Evolutionary conservation across 2,797 vertebrate species (phyloP).

Genomic region (Gadopsis marmoratus): DNA sequence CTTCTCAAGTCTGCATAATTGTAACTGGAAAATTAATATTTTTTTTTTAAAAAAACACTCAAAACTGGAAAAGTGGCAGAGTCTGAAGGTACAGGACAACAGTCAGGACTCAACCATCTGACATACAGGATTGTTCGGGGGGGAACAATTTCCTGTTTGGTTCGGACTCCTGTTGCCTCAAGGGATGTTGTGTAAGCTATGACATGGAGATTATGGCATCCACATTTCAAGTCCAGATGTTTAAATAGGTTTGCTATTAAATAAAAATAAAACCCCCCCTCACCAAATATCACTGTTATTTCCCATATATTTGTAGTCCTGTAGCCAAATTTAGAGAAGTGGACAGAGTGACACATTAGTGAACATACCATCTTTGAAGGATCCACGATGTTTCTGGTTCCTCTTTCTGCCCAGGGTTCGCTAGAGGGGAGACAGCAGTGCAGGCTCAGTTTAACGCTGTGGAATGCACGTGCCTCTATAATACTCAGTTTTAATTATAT

Average conservation of each 20-base stretch:
- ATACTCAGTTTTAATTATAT: neutral
- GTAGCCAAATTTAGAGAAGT: slow-evolving; percentile 39
- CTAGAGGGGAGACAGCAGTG: slow-evolving; percentile 77
- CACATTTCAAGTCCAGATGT: neutral
- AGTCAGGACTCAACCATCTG: slow-evolving; percentile 2
- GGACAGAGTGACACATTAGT: slow-evolving; percentile 54
- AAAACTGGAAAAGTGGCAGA: neutral
- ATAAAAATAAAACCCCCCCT: too few species aligned
- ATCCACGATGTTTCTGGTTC: slow-evolving; percentile 88
- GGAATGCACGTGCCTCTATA: slow-evolving; percentile 19
- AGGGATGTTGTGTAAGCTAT: slow-evolving; percentile 10
- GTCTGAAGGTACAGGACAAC: neutral
- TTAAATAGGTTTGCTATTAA: neutral
- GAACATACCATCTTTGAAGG: slow-evolving; percentile 96
- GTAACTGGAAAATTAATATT: neutral
- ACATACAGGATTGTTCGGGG: slow-evolving; percentile 28
- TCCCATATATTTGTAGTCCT: slow-evolving; percentile 34
- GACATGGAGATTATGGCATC: neutral
- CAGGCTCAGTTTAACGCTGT: slow-evolving; percentile 38
- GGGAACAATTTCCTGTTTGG: slow-evolving; percentile 41
- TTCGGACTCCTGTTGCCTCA: slow-evolving; percentile 13
- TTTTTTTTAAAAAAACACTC: neutral
- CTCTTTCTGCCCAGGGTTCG: slow-evolving; percentile 88
- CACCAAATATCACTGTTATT: slow-evolving; percentile 24
- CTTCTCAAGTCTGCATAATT: neutral